These are phyloP conservation scores for Discoglossus pictus DNA, from an alignment of 2,797 vertebrate species.

Conservation along the genomic window DNA sequence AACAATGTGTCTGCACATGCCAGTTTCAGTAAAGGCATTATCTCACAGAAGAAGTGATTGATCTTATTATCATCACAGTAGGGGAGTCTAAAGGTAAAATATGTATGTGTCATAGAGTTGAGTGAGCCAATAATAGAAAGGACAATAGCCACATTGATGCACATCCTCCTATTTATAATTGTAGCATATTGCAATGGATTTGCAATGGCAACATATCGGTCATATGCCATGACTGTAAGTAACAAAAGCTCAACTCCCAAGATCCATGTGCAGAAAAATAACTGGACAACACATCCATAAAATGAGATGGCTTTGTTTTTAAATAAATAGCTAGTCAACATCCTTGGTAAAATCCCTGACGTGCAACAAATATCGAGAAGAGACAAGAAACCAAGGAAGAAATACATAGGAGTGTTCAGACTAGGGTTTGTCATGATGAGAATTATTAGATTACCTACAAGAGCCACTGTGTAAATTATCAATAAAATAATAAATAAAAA, in stretches of 20 bases:
- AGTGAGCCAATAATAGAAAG: too few species aligned
- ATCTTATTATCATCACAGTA: slow-evolving; percentile 56
- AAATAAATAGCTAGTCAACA: slow-evolving; percentile 41
- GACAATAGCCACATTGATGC: slow-evolving; percentile 2
- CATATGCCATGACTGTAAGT: slow-evolving; percentile 57
- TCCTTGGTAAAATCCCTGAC: slow-evolving; percentile 53
- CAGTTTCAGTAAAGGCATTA: slow-evolving; percentile 55
- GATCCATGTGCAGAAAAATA: slow-evolving; percentile 58
- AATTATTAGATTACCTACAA: slow-evolving; percentile 54
- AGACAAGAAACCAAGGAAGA: slow-evolving; percentile 55
- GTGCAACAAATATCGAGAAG: slow-evolving; percentile 50
- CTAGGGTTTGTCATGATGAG: slow-evolving; percentile 43
- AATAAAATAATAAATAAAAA: slow-evolving; percentile 53
- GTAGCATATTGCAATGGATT: slow-evolving; percentile 45
- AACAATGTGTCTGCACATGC: slow-evolving; percentile 53
- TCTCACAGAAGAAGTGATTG: slow-evolving; percentile 58
- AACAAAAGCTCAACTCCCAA: slow-evolving; percentile 55
- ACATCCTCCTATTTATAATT: slow-evolving; percentile 39
- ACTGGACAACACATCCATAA: slow-evolving; percentile 42
- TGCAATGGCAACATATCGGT: slow-evolving; percentile 51
- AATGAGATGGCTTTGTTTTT: slow-evolving; percentile 29
- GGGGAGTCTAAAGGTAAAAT: slow-evolving; percentile 54
- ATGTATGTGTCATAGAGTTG: too few species aligned
- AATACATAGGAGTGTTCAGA: slow-evolving; percentile 57
- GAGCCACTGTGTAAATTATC: slow-evolving; percentile 43